These are phyloP conservation scores for Gymnogyps californianus DNA, from an alignment of 2,113 vertebrate species.

Conservation along the genomic window DNA sequence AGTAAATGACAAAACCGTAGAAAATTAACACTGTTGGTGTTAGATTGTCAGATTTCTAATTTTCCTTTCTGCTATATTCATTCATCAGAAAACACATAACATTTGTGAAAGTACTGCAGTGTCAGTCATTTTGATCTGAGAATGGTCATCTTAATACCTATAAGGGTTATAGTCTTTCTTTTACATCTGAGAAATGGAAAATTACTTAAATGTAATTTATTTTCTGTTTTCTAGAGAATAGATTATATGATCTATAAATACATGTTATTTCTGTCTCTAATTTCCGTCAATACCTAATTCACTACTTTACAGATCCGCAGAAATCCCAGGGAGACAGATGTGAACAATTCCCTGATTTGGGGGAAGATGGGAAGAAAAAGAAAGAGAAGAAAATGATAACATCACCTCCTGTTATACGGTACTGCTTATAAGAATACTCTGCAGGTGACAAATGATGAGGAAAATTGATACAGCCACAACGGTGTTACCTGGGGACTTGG, in stretches of 20 bases:
- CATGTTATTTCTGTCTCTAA: not conserved
- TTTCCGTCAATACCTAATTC: not conserved
- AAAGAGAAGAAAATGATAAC: not conserved
- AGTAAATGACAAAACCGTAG: not conserved
- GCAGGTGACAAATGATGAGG: not conserved
- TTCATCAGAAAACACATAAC: not conserved
- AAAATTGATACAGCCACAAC: rapidly evolving
- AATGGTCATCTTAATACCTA: not conserved
- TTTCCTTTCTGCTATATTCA: not conserved
- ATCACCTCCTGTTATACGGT: not conserved
- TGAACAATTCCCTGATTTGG: not conserved
- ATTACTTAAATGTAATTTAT: not conserved
- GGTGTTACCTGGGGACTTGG: not conserved
- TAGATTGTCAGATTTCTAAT: not conserved
- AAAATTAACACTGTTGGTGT: not conserved
- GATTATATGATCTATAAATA: not conserved
- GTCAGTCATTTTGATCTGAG: not conserved
- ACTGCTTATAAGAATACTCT: not conserved
- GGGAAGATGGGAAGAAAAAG: not conserved
- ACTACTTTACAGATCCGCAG: not conserved
- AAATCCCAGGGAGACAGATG: not conserved
- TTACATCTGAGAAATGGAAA: not conserved
- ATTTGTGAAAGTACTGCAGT: not conserved
- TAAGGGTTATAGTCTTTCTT: not conserved
- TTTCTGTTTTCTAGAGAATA: not conserved